These are phyloP conservation scores for Phrynosoma blainvillii DNA, from an alignment of 2,113 vertebrate species.

Conservation along the genomic window DNA sequence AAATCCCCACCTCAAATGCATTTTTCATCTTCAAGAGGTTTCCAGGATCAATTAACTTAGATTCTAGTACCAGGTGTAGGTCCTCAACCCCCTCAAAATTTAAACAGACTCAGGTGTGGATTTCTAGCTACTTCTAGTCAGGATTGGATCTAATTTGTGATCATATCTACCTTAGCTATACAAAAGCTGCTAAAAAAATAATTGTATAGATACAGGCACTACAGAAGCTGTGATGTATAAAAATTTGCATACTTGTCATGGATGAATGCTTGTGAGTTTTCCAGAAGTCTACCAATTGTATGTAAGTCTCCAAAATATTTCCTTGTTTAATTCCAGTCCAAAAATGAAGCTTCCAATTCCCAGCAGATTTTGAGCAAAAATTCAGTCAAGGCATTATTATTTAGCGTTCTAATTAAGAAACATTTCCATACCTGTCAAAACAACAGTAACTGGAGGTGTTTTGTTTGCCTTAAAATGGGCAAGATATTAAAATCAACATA, in stretches of 20 bases:
- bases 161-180: neutral
- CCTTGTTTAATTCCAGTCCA: neutral
- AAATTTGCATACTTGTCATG: neutral
- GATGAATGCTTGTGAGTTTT: neutral
- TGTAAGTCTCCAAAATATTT: fast-evolving
- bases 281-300: neutral
- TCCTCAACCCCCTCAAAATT: neutral
- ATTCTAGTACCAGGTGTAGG: neutral
- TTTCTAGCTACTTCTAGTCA: too few relatives aligned
- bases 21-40: too few relatives aligned
- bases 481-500: neutral
- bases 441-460: slow-evolving; percentile 36
- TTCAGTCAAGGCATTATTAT: neutral
- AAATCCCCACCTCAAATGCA: too few relatives aligned
- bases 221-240: neutral
- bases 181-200: neutral
- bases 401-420: neutral
- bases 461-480: too few relatives aligned
- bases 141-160: too few relatives aligned
- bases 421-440: slow-evolving; percentile 10
- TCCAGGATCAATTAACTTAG: too few relatives aligned
- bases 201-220: neutral
- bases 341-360: neutral
- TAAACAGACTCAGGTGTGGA: too few relatives aligned
- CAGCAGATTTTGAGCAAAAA: slow-evolving; percentile 21